Evolutionary conservation across 2,888 invertebrate genomes (phyloP), one percentile per base, ranked within the genome.

Genomic region (Napeogenes inachia): DNA sequence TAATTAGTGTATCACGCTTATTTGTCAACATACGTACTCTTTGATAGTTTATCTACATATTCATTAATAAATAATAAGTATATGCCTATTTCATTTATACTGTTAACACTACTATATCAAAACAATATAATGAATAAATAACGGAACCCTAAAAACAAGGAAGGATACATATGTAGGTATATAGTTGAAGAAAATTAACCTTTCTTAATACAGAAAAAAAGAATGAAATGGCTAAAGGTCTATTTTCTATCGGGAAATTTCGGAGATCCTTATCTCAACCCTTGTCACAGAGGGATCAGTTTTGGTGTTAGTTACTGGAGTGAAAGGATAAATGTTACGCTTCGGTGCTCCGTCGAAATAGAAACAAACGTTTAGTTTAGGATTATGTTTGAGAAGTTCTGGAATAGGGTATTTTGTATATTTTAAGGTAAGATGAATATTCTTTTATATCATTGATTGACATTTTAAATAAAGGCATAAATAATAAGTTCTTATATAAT

Each of bases 181-280:
- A 64, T 54, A 66, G 61, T 61, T 66, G 66, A 61, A 66, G 64
- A 66, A 66, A 66, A 66, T 66, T 66, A 66, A 62, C 59, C 61
- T 61, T 60, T 60, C 60, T 59, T 56, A 45, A 57, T 53, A 54
- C 59, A 55, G 55, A 60, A 58, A 55, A 60, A 33, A 63, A 55
- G 61, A 66, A 64, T 54, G 61, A 47, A 63, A 66, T 50, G 47
- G 63, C 42, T 30, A 46, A 54, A 56, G 56, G 54, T 57, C 64
- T 38, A 50, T 66, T 64, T 60, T 62, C 64, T 64, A 64, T 64
- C 61, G 46, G 55, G 62, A 65, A 67, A 64, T 70, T 69, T 67
- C 68, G 62, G 66, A 67, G 76, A 76, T 75, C 71, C 72, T 71
- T 74, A 74, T 76, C 74, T 68, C 61, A 71, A n/a, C 72, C 74